Evolutionary conservation across 1,140 invertebrate species (phyloP).

Genomic region (Bemisia tabaci): DNA sequence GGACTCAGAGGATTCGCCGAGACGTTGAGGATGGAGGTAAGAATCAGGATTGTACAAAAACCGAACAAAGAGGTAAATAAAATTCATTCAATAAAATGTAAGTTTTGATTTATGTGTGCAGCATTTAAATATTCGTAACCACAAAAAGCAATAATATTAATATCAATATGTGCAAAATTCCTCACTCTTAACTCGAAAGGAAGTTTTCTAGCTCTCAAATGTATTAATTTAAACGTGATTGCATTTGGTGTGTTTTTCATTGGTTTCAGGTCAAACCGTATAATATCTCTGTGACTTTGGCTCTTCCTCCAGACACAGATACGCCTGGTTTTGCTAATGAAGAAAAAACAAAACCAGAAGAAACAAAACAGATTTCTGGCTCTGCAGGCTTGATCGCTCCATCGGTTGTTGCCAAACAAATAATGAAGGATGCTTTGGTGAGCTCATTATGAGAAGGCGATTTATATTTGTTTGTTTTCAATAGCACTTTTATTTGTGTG

Average conservation of each 20-base stretch:
- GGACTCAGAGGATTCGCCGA: slow-evolving; percentile 89
- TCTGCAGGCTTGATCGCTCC: slow-evolving; percentile 59
- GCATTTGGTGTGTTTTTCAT: too few species aligned
- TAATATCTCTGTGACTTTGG: slow-evolving; percentile 71
- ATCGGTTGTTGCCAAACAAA: slow-evolving; percentile 60
- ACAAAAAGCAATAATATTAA: too few species aligned
- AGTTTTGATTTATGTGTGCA: too few species aligned
- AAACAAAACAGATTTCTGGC: slow-evolving; percentile 79
- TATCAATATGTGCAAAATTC: too few species aligned
- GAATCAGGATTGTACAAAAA: too few species aligned
- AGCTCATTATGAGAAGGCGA: too few species aligned
- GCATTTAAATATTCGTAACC: too few species aligned
- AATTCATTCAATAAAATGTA: too few species aligned
- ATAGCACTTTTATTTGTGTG: not conserved
- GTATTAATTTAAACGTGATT: too few species aligned
- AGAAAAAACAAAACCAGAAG: slow-evolving; percentile 68
- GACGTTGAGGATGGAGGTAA: slow-evolving; percentile 78
- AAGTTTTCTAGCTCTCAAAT: too few species aligned
- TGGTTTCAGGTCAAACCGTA: slow-evolving; percentile 49
- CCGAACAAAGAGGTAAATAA: too few species aligned
- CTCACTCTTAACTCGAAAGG: too few species aligned
- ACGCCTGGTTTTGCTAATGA: slow-evolving; percentile 88
- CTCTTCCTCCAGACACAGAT: slow-evolving; percentile 91
- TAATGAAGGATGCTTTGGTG: slow-evolving; percentile 73
- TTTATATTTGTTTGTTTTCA: not conserved